Evolutionary conservation across 2,888 invertebrate genomes (phyloP).

Genomic region (Oxycera nigricornis): DNA sequence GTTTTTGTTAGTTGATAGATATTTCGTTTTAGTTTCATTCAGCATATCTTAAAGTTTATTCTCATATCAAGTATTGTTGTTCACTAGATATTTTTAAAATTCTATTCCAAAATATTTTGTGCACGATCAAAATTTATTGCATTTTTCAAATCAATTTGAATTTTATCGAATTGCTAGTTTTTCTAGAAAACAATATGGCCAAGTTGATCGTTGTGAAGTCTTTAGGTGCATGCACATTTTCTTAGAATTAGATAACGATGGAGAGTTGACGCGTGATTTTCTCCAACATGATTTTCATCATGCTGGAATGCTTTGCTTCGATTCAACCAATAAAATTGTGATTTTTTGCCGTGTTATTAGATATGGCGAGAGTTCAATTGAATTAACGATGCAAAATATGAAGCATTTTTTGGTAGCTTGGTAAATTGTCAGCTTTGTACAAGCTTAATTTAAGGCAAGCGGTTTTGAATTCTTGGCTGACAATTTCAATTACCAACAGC

Average conservation of each 20-base stretch:
- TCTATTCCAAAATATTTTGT: background rate
- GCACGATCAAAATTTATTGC: background rate
- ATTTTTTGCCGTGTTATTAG: slow-evolving; percentile 12
- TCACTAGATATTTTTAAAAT: background rate
- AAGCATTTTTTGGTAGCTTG: too few relatives aligned
- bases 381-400: too few relatives aligned
- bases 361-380: too few relatives aligned
- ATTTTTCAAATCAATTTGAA: background rate
- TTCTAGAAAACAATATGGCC: background rate
- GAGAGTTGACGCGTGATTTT: background rate
- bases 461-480: too few relatives aligned
- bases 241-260: background rate
- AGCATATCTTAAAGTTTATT: background rate
- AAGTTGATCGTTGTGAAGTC: slow-evolving; percentile 1
- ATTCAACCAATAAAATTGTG: slow-evolving; percentile 7
- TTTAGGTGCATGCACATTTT: slow-evolving; percentile 10
- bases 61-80: background rate
- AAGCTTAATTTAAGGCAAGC: too few relatives aligned
- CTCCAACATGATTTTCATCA: background rate
- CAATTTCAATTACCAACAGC: too few relatives aligned
- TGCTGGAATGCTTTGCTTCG: background rate
- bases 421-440: too few relatives aligned
- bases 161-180: background rate
- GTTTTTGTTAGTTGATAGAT: background rate
- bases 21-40: background rate